Evolutionary conservation across 2,888 invertebrate species (phyloP), one percentile per base, ranked within the genome.

Genomic region (Noctuana brunneofusca): DNA sequence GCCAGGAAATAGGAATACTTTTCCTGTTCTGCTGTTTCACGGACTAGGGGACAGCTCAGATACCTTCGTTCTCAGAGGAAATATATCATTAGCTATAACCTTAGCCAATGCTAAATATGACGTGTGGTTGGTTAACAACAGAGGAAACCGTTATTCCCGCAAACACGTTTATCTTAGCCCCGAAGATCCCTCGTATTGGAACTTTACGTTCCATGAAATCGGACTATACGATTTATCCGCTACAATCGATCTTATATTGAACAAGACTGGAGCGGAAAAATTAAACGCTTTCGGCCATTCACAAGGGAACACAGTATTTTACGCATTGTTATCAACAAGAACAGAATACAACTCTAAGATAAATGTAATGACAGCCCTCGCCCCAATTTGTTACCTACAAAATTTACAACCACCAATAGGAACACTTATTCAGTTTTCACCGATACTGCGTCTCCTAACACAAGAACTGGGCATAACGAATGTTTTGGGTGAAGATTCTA

Each of bases 201-300:
- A 90, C 30, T 93, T 85, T 71, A 93, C 94, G 41, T 95, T 93
- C 86, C 95, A 96, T 75, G 95, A 96, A 78, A 94, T 95, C 78
- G 96, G 95, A 0, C 73, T 86, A 48, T 93, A 92, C 71, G 97
- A 97, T 75, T 68, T 96, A 0, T 94, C 96, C 0, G 93, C 94
- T 0, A 93, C 92, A 76, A 93, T 84, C 16, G 83, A 85, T 64
- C 77, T 73, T 5, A 64, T 84, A 4, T 58, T 79, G 8, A 55
- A 70, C 0, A 65, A 67, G 8, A 95, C 95, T 0, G 86, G 89
- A 0, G 84, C 91, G 41, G 63, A 84, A 5, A 80, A 92, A 54
- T 65, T 96, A 0, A 92, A 92, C 69, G 94, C 94, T 71, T 81
- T 94, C 8, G 96, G 95, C 0, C 95, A 95, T 75, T 95, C 95